Evolutionary conservation across 1,140 invertebrate species (phyloP).

Genomic region (Meloidogyne exigua): DNA sequence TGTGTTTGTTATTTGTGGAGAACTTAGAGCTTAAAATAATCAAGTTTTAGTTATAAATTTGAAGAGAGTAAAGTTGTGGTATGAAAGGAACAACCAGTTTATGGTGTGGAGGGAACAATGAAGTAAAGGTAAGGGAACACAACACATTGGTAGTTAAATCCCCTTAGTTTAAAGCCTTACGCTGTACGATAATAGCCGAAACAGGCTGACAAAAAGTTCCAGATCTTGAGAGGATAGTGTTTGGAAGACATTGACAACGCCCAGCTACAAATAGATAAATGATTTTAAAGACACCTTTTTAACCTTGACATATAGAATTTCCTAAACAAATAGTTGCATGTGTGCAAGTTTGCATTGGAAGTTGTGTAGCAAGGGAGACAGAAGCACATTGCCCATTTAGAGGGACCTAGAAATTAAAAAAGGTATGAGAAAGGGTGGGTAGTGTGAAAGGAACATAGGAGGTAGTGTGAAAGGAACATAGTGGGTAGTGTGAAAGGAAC

Average conservation of each 20-base stretch:
- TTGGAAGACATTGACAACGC: conserved; percentile 49
- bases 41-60: too few relatives aligned
- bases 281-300: background rate
- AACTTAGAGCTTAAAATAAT: conserved; percentile 24
- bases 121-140: too few relatives aligned
- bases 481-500: too few relatives aligned
- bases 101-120: too few relatives aligned
- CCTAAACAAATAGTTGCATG: conserved; percentile 40
- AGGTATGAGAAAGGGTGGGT: too few relatives aligned
- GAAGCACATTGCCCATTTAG: conserved; percentile 50
- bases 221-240: conserved; percentile 37
- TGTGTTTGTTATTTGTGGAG: conserved; percentile 4
- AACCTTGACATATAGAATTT: conserved; percentile 34
- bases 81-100: background rate
- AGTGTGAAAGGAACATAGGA: too few relatives aligned
- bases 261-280: background rate
- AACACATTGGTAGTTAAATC: too few relatives aligned
- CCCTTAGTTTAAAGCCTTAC: too few relatives aligned
- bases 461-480: too few relatives aligned
- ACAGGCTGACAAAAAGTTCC: conserved; percentile 42
- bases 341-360: conserved; percentile 41
- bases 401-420: background rate
- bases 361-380: conserved; percentile 48
- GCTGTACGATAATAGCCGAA: conserved; percentile 33
- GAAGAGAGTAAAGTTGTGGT: background rate